These are phyloP conservation scores for Alca torda DNA, from an alignment of 2,797 vertebrate species.

Conservation along the genomic window DNA sequence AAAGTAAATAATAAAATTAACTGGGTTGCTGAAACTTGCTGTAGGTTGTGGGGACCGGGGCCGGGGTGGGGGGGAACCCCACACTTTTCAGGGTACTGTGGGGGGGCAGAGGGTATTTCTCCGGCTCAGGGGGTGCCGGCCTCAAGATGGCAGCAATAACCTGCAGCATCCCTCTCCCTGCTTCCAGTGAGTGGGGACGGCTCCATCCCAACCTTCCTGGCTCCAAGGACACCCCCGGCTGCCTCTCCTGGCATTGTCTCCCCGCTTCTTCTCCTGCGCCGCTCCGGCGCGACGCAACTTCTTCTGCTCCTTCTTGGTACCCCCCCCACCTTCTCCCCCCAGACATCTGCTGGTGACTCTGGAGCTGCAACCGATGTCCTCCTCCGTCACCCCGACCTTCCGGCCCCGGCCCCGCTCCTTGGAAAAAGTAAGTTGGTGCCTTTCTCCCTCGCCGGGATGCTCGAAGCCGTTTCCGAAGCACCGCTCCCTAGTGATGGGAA, in stretches of 20 bases:
- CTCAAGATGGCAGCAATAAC: slow-evolving; percentile 23
- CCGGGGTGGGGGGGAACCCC: too few relatives aligned
- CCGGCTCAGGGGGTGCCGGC: neutral
- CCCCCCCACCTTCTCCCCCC: too few relatives aligned
- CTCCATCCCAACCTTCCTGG: neutral
- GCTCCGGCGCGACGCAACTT: neutral
- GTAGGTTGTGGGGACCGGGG: neutral
- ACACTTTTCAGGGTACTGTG: neutral
- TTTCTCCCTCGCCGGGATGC: neutral
- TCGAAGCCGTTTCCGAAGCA: neutral
- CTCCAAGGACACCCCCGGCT: neutral
- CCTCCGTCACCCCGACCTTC: neutral
- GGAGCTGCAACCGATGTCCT: neutral
- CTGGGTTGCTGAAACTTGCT: neutral
- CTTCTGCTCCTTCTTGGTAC: neutral
- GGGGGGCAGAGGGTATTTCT: neutral
- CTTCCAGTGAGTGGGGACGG: neutral
- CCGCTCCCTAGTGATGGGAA: neutral
- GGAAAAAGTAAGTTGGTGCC: neutral
- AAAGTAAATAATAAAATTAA: neutral
- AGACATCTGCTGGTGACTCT: neutral
- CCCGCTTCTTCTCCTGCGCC: neutral
- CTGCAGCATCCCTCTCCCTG: neutral
- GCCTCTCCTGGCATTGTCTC: neutral
- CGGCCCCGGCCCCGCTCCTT: neutral